Evolutionary conservation across 2,113 vertebrate genomes (phyloP).

Genomic region (Grallaria varia): DNA sequence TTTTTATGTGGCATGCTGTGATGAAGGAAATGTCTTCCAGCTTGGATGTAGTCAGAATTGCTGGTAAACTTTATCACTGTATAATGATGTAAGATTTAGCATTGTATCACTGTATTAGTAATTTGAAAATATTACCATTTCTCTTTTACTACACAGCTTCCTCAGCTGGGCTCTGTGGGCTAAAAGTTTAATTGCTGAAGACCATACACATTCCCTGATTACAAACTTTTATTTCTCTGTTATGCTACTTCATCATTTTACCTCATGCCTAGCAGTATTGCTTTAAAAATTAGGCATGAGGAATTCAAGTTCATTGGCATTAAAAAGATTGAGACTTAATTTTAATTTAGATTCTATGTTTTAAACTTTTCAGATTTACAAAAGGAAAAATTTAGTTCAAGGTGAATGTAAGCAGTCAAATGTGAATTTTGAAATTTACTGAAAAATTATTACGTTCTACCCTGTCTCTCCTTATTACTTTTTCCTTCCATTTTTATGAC

Average conservation of each 20-base stretch:
- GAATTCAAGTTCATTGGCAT: neutral
- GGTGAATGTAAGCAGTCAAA: neutral
- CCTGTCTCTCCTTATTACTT: neutral
- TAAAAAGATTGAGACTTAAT: neutral
- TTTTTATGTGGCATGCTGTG: slow-evolving; percentile 21
- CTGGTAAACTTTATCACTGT: slow-evolving; percentile 15
- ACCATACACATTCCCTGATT: neutral
- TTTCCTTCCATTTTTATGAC: neutral
- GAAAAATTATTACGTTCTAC: neutral
- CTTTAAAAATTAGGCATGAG: neutral
- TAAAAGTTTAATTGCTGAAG: neutral
- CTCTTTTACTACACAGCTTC: neutral
- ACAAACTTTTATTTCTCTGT: neutral
- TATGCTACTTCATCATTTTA: neutral
- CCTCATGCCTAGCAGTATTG: neutral
- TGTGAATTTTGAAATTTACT: neutral
- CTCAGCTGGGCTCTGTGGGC: neutral
- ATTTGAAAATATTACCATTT: slow-evolving; percentile 1
- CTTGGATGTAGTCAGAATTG: slow-evolving; percentile 32
- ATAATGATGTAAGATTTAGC: slow-evolving; percentile 46
- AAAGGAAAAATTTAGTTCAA: neutral
- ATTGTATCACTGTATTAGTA: neutral
- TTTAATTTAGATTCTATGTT: neutral
- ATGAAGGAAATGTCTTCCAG: slow-evolving; percentile 53
- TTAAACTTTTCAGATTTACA: neutral